phyloP scores from a whole-genome alignment of 2,113 vertebrate species.

The Myotis brandtii region DNA sequence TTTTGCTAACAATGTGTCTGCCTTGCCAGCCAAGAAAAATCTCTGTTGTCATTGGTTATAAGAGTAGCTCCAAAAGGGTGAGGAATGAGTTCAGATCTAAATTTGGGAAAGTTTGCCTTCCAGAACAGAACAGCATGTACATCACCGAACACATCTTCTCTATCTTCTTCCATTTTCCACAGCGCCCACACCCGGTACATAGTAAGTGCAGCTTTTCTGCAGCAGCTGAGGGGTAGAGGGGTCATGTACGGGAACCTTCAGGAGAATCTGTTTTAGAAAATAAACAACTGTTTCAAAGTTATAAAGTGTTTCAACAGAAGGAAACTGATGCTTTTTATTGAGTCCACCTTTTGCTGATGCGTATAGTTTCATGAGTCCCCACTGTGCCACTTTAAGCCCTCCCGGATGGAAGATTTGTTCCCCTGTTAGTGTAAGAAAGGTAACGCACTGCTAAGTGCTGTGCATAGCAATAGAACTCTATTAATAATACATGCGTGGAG shows the following conservation, averaged over 20 bases:
- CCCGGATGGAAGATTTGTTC: conserved; percentile 52
- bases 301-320: conserved; percentile 23
- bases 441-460: conserved; percentile 68
- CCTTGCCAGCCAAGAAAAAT: neutral
- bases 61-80: neutral
- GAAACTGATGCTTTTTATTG: conserved; percentile 20
- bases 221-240: neutral
- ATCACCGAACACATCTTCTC: neutral
- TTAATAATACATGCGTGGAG: conserved; percentile 78
- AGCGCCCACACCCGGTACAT: neutral
- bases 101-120: neutral
- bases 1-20: neutral
- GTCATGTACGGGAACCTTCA: neutral
- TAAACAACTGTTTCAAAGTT: conserved; percentile 31
- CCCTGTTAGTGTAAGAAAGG: conserved; percentile 64
- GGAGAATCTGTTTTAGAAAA: conserved; percentile 7
- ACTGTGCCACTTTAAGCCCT: conserved; percentile 39
- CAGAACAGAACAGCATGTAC: neutral
- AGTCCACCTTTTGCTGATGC: neutral
- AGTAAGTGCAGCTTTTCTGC: neutral
- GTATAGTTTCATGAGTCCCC: conserved; percentile 46
- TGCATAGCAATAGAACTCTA: conserved; percentile 31
- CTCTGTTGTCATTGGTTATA: neutral
- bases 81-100: neutral
- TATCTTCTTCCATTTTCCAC: neutral